A percentile compares a stretch with the other conserved stretches of the same genome.
Conservation (phyloP, 2,888 invertebrate species). For the Syrista parreyssii region DNA sequence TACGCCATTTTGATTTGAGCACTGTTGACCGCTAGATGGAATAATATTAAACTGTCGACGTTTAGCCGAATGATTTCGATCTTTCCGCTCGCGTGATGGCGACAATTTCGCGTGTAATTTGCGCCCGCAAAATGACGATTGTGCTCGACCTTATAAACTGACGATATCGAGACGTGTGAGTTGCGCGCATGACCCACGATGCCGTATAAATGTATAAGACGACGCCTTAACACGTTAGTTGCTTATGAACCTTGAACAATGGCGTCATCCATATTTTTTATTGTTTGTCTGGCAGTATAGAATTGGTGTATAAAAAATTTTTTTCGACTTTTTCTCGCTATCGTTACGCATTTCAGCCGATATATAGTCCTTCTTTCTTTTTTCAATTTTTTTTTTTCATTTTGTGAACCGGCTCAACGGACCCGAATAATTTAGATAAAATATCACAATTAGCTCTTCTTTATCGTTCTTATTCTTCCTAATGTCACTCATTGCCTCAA, state of each 20-base stretch:
- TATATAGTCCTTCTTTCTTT: slow-evolving; percentile 1
- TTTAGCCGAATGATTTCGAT: not conserved
- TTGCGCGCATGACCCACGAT: not conserved
- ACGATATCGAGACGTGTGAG: not conserved
- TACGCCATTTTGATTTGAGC: not conserved
- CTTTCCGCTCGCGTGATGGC: not conserved
- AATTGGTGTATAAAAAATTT: slow-evolving; percentile 31
- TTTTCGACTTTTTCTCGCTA: slow-evolving; percentile 10
- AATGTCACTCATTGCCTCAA: not conserved
- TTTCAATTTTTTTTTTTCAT: slow-evolving; percentile 13
- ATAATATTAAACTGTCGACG: not conserved
- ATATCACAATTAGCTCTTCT: slow-evolving; percentile 53
- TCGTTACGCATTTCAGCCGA: slow-evolving; percentile 9
- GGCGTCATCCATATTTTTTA: slow-evolving; percentile 16
- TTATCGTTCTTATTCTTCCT: not conserved
- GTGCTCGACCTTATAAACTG: not conserved
- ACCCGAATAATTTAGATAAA: slow-evolving; percentile 46
- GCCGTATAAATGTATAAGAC: not conserved
- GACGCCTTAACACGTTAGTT: not conserved
- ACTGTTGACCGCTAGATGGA: not conserved
- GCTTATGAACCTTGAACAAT: slow-evolving; percentile 28
- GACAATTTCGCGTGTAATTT: not conserved
- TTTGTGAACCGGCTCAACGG: slow-evolving; percentile 31
- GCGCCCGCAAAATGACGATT: not conserved
- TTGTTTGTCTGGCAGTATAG: slow-evolving; percentile 28